Conservation (phyloP, 2,797 vertebrate species). For the Oryzias dopingdopingensis region DNA sequence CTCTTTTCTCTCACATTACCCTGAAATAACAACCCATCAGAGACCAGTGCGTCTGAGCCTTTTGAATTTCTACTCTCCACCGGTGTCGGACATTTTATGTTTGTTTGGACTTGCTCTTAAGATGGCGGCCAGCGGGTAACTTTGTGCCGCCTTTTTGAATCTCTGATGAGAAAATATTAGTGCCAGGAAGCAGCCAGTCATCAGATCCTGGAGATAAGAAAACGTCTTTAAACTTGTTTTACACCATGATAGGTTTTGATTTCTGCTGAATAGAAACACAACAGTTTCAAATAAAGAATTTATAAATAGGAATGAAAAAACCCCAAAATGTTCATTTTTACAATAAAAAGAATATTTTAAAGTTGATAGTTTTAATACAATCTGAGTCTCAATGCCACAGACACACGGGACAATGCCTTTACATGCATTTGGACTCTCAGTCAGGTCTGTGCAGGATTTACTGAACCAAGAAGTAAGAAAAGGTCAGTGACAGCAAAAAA, state of each 20-base stretch:
- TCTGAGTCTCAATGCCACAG: too few relatives aligned
- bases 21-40: neutral
- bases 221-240: accelerated
- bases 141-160: neutral
- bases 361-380: too few relatives aligned
- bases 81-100: slow-evolving; percentile 40
- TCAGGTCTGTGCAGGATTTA: too few relatives aligned
- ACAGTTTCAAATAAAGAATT: too few relatives aligned
- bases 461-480: too few relatives aligned
- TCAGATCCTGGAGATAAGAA: accelerated
- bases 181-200: slow-evolving; percentile 24
- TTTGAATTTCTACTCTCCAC: neutral
- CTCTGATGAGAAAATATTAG: accelerated
- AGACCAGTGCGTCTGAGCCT: accelerated
- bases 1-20: neutral
- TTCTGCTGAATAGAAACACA: neutral
- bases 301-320: too few relatives aligned
- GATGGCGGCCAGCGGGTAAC: neutral
- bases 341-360: too few relatives aligned
- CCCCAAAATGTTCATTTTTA: too few relatives aligned
- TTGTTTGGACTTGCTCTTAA: slow-evolving; percentile 25
- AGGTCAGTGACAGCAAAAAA: too few relatives aligned
- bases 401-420: too few relatives aligned
- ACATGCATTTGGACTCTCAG: too few relatives aligned
- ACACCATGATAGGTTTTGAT: neutral